phyloP scores from a whole-genome alignment of 2,888 invertebrate species.

The Idaea aversata region DNA sequence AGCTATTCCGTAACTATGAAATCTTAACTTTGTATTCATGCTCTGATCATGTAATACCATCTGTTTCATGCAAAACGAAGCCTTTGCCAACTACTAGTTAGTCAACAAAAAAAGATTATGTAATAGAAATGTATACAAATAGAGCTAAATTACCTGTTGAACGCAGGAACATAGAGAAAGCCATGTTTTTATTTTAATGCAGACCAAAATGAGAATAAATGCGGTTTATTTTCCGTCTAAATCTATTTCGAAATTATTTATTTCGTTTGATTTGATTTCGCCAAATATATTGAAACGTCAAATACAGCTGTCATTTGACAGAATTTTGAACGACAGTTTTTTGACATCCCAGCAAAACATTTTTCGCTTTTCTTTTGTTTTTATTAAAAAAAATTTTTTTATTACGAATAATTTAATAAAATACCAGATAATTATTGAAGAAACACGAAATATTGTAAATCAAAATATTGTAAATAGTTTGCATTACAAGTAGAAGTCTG shows the following conservation, averaged over 20 bases:
- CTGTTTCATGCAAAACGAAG: background rate
- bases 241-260: constrained; percentile 2
- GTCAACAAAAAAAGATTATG: constrained; percentile 24
- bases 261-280: background rate
- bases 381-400: too few relatives aligned
- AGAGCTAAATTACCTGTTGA: constrained; percentile 53
- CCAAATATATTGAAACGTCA: background rate
- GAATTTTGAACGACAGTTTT: too few relatives aligned
- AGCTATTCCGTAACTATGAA: background rate
- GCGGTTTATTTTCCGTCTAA: constrained; percentile 4
- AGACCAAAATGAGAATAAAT: constrained; percentile 7
- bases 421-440: too few relatives aligned
- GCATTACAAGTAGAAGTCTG: too few relatives aligned
- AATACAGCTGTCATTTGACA: background rate
- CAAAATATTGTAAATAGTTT: too few relatives aligned
- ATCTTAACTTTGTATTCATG: background rate
- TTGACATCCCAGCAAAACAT: too few relatives aligned
- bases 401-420: too few relatives aligned
- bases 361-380: too few relatives aligned
- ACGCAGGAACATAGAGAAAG: constrained; percentile 68
- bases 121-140: background rate
- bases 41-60: background rate
- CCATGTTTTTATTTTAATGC: constrained; percentile 43
- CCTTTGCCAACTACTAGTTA: constrained; percentile 9
- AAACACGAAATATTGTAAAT: too few relatives aligned